Evolutionary conservation across 2,113 vertebrate species (phyloP), one percentile per base, ranked within the genome.

Genomic region (Xiphorhynchus elegans): DNA sequence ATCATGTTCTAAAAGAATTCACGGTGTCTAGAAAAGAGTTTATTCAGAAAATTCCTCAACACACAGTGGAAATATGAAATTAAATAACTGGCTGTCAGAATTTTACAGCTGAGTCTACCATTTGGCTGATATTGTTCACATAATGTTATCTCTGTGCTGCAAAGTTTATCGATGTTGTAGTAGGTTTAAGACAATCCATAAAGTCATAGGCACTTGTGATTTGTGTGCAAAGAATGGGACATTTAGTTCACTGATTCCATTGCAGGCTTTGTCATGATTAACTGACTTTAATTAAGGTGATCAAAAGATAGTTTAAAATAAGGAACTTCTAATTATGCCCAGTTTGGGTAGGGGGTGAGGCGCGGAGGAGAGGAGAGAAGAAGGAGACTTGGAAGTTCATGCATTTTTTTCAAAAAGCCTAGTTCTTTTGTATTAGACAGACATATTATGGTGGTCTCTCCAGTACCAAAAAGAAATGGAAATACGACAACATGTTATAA

Each of bases 301-400:
- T 67, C 21, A 79, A 91, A 94, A 73, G 8, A 19, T 6, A 62
- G 21, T 83, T 80, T 87, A 40, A 73, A 86, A 84, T 42, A 85
- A 77, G 20, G 13, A 75, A 39, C 35, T 74, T 69, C 10, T 44
- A 60, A 84, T 83, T 83, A n/a, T 29, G 7, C 6, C 18, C 2
- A 31, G 11, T 12, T 7, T 20, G 26, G 5, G 3, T 42, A 37
- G 40, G 1, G 10, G 2, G 2, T 6, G 11, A 72, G 8, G 26
- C 14, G 25, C 6, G 2, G 1, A 16, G 2, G 2, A 9, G 9
- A 52, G 9, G 20, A 11, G 3, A 10, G 17, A 42, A 70, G 17
- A 35, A 82, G 16, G 21, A 49, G 13, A 15, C 21, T 84, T 87
- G 31, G 68, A 92, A 53, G 4, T 53, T 46, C 6, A 18, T 28